phyloP scores from a whole-genome alignment of 1,140 invertebrate species.

The Meloidogyne exigua region DNA sequence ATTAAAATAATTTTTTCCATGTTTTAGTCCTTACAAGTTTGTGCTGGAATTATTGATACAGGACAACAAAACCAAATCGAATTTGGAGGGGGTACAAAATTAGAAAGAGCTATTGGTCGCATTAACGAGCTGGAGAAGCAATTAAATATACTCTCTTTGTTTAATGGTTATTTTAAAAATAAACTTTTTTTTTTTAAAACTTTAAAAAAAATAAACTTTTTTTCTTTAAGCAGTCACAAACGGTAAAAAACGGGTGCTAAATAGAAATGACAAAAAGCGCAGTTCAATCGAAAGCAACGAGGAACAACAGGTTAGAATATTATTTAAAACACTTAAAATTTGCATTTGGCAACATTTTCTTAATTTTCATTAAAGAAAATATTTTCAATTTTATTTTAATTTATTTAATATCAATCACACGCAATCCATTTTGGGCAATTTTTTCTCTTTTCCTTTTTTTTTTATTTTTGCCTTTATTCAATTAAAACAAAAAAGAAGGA shows the following conservation, averaged over 20 bases:
- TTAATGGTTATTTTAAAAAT: neutral
- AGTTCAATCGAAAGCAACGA: neutral
- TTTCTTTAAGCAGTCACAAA: neutral
- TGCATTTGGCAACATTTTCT: neutral
- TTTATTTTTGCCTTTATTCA: neutral
- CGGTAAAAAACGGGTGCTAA: conserved; percentile 2
- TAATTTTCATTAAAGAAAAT: neutral
- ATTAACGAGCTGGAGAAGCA: conserved; percentile 22
- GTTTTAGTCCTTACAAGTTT: neutral
- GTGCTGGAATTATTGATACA: neutral
- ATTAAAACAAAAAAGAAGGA: neutral
- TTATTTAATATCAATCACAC: conserved; percentile 13
- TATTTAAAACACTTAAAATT: too few species aligned
- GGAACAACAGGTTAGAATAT: neutral
- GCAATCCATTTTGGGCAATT: neutral
- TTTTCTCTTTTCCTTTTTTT: conserved; percentile 1
- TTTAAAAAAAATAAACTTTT: too few species aligned
- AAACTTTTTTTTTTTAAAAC: neutral
- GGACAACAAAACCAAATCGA: neutral
- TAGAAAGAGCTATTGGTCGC: conserved; percentile 20
- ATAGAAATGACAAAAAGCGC: neutral
- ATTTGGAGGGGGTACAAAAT: conserved; percentile 19
- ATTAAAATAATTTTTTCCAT: neutral
- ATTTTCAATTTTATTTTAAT: neutral
- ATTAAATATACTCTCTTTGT: conserved; percentile 9